phyloP scores from a whole-genome alignment of 2,888 invertebrate genomes.

The Coenonympha glycerion region DNA sequence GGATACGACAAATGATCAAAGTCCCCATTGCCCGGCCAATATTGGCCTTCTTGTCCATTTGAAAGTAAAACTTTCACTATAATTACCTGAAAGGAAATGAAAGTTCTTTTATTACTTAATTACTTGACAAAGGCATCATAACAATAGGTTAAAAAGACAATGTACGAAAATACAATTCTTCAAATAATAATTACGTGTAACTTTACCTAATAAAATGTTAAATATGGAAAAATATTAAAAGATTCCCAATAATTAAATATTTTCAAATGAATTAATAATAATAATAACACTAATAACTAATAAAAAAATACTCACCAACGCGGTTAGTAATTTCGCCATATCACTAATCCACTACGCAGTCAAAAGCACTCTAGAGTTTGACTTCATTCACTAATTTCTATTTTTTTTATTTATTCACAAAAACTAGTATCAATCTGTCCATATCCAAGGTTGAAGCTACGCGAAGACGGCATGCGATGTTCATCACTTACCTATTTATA shows the following conservation, averaged over 20 bases:
- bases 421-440: slow-evolving; percentile 43
- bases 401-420: slow-evolving; percentile 28
- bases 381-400: slow-evolving; percentile 32
- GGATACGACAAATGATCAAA: no score
- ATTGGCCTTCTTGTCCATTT: slow-evolving; percentile 55
- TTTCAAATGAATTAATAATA: neutral
- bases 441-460: slow-evolving; percentile 65
- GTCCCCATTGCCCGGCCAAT: slow-evolving; percentile 34
- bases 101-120: slow-evolving; percentile 1
- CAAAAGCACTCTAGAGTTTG: slow-evolving; percentile 27
- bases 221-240: no score
- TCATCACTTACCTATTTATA: slow-evolving; percentile 68
- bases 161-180: neutral
- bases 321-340: slow-evolving; percentile 52
- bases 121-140: neutral
- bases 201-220: no score
- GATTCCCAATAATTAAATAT: neutral
- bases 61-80: slow-evolving; percentile 53
- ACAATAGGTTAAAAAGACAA: neutral
- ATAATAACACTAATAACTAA: neutral
- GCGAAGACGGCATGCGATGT: slow-evolving; percentile 51
- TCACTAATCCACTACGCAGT: slow-evolving; percentile 25
- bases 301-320: slow-evolving; percentile 45
- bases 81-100: slow-evolving; percentile 46
- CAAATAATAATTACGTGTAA: no score